These are phyloP conservation scores for Astropecten irregularis DNA, from an alignment of 53 echinoderm and acorn worm species.

Conservation along the genomic window DNA sequence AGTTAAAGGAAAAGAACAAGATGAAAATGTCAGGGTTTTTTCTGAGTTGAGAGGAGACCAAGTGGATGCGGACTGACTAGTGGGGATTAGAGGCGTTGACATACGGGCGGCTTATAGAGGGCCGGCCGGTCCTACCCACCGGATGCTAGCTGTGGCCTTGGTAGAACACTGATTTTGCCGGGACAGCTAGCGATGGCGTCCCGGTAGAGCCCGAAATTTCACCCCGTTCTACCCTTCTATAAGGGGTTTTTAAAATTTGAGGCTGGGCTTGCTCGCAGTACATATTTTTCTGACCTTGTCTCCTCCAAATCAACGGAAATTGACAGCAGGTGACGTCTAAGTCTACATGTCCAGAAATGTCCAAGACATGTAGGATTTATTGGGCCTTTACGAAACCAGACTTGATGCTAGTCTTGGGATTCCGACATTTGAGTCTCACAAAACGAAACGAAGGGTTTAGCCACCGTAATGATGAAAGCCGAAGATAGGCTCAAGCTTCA, in stretches of 20 bases:
- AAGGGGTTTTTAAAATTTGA: neutral
- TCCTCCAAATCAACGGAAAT: too few species aligned
- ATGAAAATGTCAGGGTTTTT: neutral
- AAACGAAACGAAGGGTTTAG: too few species aligned
- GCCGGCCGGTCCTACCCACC: neutral
- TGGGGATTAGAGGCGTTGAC: neutral
- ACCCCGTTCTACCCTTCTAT: neutral
- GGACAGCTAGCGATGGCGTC: neutral
- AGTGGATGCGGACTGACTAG: neutral
- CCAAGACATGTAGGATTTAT: too few species aligned
- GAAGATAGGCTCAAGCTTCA: too few species aligned
- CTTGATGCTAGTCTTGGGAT: too few species aligned
- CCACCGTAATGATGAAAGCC: too few species aligned
- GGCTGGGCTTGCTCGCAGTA: neutral
- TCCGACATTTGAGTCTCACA: too few species aligned
- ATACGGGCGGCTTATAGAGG: neutral
- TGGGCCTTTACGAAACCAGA: too few species aligned
- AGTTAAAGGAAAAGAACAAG: neutral
- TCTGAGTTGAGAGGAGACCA: neutral
- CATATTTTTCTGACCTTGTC: too few species aligned
- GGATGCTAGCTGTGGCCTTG: neutral
- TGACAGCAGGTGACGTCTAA: too few species aligned
- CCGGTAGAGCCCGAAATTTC: neutral
- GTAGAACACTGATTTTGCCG: too few species aligned
- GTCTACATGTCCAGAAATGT: too few species aligned